These are phyloP conservation scores for Hypolimnas misippus DNA, from an alignment of 2,888 invertebrate species.

Conservation along the genomic window DNA sequence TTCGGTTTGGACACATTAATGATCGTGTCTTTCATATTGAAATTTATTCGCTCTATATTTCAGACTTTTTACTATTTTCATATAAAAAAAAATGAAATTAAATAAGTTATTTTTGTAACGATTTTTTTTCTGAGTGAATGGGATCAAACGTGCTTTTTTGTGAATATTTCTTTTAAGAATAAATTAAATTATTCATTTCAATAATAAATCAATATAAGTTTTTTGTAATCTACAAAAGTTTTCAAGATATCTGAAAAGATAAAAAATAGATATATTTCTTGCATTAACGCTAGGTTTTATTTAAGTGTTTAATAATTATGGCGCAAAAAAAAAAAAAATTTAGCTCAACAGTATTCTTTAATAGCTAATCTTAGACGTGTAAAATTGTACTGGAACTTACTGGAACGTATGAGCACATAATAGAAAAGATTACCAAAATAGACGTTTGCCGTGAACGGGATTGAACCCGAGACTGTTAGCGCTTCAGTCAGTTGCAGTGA, in stretches of 20 bases:
- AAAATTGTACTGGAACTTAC: not conserved
- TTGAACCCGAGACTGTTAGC: too few species aligned
- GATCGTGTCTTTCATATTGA: constrained; percentile 7
- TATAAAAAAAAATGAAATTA: not conserved
- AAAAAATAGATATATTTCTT: too few species aligned
- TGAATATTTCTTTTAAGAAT: not conserved
- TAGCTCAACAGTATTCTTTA: not conserved
- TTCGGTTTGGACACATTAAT: constrained; percentile 11
- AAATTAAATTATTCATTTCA: too few species aligned
- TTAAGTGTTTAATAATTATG: not conserved
- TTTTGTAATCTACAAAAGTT: too few species aligned
- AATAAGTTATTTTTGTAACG: not conserved
- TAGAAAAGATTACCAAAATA: too few species aligned
- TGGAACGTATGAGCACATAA: not conserved
- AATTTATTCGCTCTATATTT: constrained; percentile 13
- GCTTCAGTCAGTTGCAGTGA: too few species aligned
- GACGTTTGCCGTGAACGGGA: too few species aligned
- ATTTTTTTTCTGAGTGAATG: not conserved
- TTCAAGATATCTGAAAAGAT: too few species aligned
- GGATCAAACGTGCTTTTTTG: not conserved
- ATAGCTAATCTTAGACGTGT: too few species aligned
- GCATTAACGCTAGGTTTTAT: not conserved
- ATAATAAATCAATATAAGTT: too few species aligned
- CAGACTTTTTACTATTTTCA: constrained; percentile 3
- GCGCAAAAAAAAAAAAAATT: not conserved